Evolutionary conservation across 2,113 vertebrate genomes (phyloP).

Genomic region (Vulpes vulpes): DNA sequence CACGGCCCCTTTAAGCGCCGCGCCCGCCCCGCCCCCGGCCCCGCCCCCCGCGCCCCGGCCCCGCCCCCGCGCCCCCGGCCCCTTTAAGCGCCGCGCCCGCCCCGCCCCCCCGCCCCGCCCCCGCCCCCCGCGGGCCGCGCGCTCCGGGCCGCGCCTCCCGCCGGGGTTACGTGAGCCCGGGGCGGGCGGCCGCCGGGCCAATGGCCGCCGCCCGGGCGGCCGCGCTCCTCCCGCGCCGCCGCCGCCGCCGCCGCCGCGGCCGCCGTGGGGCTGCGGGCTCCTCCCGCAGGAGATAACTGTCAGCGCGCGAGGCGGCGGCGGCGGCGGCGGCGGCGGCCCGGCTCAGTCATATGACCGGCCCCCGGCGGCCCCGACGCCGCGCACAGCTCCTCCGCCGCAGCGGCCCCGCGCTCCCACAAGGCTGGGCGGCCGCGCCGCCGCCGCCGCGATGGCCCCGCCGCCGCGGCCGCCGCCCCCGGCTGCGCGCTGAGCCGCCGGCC

Average conservation of each 20-base stretch:
- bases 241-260: slow-evolving; percentile 14
- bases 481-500: slow-evolving; percentile 68
- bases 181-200: slow-evolving; percentile 49
- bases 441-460: slow-evolving; percentile 60
- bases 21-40: slow-evolving; percentile 24
- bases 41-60: not conserved
- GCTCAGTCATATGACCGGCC: slow-evolving; percentile 71
- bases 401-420: slow-evolving; percentile 32
- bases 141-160: slow-evolving; percentile 33
- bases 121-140: slow-evolving; percentile 14
- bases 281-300: slow-evolving; percentile 69
- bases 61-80: slow-evolving; percentile 1
- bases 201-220: slow-evolving; percentile 25
- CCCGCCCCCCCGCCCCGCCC: not conserved
- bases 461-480: slow-evolving; percentile 45
- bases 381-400: slow-evolving; percentile 20
- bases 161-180: slow-evolving; percentile 69
- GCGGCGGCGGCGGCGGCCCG: slow-evolving; percentile 21
- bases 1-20: not conserved
- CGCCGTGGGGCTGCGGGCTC: slow-evolving; percentile 42
- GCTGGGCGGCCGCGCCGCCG: slow-evolving; percentile 64
- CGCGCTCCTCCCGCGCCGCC: slow-evolving; percentile 53
- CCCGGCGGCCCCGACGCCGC: not conserved
- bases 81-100: not conserved
- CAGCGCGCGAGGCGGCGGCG: slow-evolving; percentile 59